A percentile compares a stretch with the other conserved stretches of the same genome.
Conservation (phyloP, 2,113 vertebrate genomes). For the Scortum barcoo region DNA sequence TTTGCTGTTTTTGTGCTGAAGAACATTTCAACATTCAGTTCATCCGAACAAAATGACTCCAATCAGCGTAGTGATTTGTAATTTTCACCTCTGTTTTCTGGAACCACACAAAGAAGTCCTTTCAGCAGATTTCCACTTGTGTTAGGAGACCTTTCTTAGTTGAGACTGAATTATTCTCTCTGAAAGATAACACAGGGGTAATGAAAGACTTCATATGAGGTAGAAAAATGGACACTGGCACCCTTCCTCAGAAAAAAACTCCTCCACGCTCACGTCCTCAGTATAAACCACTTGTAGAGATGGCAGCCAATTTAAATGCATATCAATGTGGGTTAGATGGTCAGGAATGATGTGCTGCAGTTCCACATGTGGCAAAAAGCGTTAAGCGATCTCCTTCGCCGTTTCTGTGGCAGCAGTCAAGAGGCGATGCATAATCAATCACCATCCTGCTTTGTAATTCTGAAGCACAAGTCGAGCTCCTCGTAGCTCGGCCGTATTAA, state of each 20-base stretch:
- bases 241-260: not conserved
- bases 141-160: not conserved
- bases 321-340: constrained; percentile 20
- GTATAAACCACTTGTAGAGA: constrained; percentile 12
- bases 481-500: constrained; percentile 33
- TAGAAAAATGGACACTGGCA: not conserved
- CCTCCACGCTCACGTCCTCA: not conserved
- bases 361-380: constrained; percentile 28
- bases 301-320: constrained; percentile 49
- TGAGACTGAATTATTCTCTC: not conserved
- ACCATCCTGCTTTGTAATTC: constrained; percentile 18
- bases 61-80: not conserved
- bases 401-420: constrained; percentile 2
- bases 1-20: no score
- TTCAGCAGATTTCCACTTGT: not conserved
- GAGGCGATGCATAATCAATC: constrained; percentile 46
- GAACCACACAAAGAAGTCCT: not conserved
- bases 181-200: not conserved
- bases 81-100: not conserved
- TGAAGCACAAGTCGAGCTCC: not conserved
- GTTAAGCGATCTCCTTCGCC: constrained; percentile 20
- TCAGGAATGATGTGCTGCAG: constrained; percentile 26
- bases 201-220: constrained; percentile 14
- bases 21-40: no score
- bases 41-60: no score